Base-by-base conservation (phyloP, 1,140 invertebrate species). In the Apocrypta bakeri region DNA sequence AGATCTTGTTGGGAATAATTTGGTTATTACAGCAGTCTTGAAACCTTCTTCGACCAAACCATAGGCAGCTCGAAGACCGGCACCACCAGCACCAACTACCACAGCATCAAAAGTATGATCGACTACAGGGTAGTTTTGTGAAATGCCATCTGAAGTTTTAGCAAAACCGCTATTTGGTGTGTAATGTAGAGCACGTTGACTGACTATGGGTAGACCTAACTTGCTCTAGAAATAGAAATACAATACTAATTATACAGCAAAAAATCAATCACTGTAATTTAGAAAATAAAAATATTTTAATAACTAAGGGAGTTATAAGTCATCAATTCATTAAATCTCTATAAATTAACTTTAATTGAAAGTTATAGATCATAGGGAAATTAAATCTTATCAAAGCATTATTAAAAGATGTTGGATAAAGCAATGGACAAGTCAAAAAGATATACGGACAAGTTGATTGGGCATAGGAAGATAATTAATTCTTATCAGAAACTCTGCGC, bases 41-140 rank as follows among this genome's bases (percentile, higher is more conserved):
- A 99, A 99, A 17, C 99, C 99, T 91, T 98, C 96, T 85, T 97
- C 96, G 0, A 98, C 98, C 27, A 99, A 93, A 82, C 98, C 98
- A 92, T 99, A 99, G 2, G 98, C 98, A 33, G 98, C 98, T 83
- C 98, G 94, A 0, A 99, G 92, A 40, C 99, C 99, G n/a, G 99
- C 98, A 27, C 99, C 99, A 82, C 98, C 99, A 48, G 98, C 99
- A 42, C 99, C 99, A 83, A 99, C 98, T 2, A 99, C 98, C 73
- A 99, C 95, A 7, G 98, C 98, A 95, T 99, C 99, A 90, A 97
- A 99, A 31, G 95, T 95, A 90, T 99, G 99, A 92, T 99, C 98
- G 24, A 99, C 93, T 11, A 99, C 94, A 31, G 96, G 95, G 89
- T 99, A 99, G 83, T 91, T 89, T 66, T 91, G 90, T 8, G 90